phyloP scores from a whole-genome alignment of 2,797 vertebrate genomes.

The Gymnoscopelus braueri region DNA sequence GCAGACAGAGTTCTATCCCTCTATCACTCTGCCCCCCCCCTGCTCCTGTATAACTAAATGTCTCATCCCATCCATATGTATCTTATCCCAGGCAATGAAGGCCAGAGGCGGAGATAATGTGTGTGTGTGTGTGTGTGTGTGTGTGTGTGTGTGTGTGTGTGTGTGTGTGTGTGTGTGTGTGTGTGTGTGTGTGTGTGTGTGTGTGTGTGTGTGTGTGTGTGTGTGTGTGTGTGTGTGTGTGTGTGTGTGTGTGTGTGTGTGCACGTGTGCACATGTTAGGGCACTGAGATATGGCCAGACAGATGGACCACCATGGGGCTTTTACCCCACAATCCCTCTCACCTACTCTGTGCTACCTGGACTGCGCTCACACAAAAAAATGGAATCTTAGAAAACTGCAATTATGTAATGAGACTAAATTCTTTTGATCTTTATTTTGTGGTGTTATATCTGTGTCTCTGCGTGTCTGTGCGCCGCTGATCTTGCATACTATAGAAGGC shows the following conservation, averaged over 20 bases:
- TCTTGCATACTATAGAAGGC: no score
- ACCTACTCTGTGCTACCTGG: slow-evolving; percentile 31
- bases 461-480: no score
- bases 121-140: slow-evolving; percentile 22
- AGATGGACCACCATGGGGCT: slow-evolving; percentile 56
- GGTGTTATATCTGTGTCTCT: no score
- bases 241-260: slow-evolving; percentile 25
- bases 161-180: slow-evolving; percentile 27
- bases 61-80: no score
- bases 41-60: slow-evolving; percentile 19
- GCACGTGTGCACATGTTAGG: slow-evolving; percentile 19
- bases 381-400: background rate
- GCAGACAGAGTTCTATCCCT: slow-evolving; percentile 36
- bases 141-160: slow-evolving; percentile 21
- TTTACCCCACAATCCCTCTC: slow-evolving; percentile 50
- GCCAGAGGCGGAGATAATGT: background rate
- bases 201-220: slow-evolving; percentile 29
- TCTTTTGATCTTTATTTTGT: background rate
- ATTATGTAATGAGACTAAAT: background rate
- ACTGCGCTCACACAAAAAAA: slow-evolving; percentile 8
- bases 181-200: slow-evolving; percentile 25
- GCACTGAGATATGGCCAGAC: slow-evolving; percentile 45
- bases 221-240: slow-evolving; percentile 25
- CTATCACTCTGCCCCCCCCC: slow-evolving; percentile 33
- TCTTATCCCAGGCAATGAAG: no score